Evolutionary conservation across 2,797 vertebrate species (phyloP), one percentile per base, ranked within the genome.

Genomic region (Linurgus olivaceus): DNA sequence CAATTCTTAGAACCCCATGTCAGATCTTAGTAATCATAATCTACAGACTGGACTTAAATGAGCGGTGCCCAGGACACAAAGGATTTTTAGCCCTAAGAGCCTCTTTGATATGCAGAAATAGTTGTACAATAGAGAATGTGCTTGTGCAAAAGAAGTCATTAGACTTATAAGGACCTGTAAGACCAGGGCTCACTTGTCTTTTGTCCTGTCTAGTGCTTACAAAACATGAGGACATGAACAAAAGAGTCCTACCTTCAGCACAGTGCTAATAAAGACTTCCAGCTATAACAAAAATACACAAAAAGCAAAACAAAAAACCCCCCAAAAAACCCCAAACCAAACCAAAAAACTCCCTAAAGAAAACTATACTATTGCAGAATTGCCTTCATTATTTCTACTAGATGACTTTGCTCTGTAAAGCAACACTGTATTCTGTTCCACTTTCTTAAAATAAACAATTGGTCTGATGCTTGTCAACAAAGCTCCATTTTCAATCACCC

Each of bases 371-470:
- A 65, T 82, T 88, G 91, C 76, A 72, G 26, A 87, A 78, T 20
- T 90, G 82, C 40, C 45, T 94, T 90, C 65, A 61, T 88, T 81
- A 79, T 79, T 96, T 94, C 88, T 90, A 78, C 52, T 62, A 55
- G 72, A 59, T 71, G n/a, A 72, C 55, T 94, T 78, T 82, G 72
- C 33, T 72, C 24, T 76, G 67, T 75, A 82, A 92, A 45, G 21
- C 55, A 83, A 31, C 77, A 62, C 48, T 68, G 70, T 55, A 92
- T 71, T 90, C 91, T 63, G 75, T 70, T 85, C 89, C 78, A 91
- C 50, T 96, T 95, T 92, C 92, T 88, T 91, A 94, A 97, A 95
- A 95, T 96, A 96, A 95, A 94, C 77, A 90, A 85, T 40, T 92
- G 76, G 94, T 90, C 81, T 92, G 8, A 0, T 28, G 85, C 67